Evolutionary conservation across 1,140 invertebrate species (phyloP), one percentile per base, ranked within the genome.

Genomic region (Choristoneura fumiferana): DNA sequence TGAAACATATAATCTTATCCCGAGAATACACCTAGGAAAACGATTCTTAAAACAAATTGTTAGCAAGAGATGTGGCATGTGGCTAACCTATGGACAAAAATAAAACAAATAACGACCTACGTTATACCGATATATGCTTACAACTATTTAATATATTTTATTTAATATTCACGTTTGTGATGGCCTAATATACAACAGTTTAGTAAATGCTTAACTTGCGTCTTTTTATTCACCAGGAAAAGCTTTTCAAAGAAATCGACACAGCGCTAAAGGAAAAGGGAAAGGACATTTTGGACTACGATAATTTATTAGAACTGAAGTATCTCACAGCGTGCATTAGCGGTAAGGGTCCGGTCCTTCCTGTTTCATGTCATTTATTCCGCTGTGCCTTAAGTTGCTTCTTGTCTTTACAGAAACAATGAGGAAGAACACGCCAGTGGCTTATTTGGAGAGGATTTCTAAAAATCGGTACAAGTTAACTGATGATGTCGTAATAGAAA

Each of bases 191-290:
- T 6, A 29, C 2, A 29, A 29, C 22, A 29, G 22, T 29, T 29
- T n/a, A n/a, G n/a, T n/a, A n/a, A n/a, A n/a, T n/a, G n/a, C n/a
- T 6, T 29, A 29, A 29, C 22, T 29, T 29, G 6, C 22, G 22
- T 29, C 22, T 29, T 6, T 61, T 52, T 40, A 55, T 62, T 53
- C 64, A 62, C 8, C 57, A 84, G 83, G 73, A 92, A 37, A 91
- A 89, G 58, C 69, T 94, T 3, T 89, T 91, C 49, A 72, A 90
- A 8, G 94, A 96, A 85, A 92, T 96, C 40, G 78, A 85, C 17
- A 77, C 90, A 10, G 84, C 90, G 5, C 63, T 91, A 4, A 65
- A 79, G 57, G 78, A 67, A 63, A 73, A 73, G 36, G 87, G 69
- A 38, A 86, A 89, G 14, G 90, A 90, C 0, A 79, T 90, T 71